Conservation (phyloP, 2,797 vertebrate species). For the Anabas testudineus region DNA sequence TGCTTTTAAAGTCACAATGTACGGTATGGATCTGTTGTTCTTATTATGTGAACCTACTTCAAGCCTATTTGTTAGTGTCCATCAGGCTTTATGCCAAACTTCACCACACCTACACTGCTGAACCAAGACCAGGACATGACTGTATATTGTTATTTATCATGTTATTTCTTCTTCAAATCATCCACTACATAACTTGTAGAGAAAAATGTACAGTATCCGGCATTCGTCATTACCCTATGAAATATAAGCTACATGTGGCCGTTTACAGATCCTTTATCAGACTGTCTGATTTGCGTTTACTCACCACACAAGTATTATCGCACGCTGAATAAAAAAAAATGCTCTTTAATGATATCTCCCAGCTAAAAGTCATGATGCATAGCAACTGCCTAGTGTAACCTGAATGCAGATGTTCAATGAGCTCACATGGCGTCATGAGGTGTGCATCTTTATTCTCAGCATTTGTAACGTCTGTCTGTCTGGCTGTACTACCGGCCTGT, state of each 20-base stretch:
- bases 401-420: slow-evolving; percentile 54
- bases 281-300: slow-evolving; percentile 5
- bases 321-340: not conserved
- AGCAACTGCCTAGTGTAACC: slow-evolving; percentile 29
- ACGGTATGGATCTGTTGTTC: too few relatives aligned
- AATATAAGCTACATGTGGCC: not conserved
- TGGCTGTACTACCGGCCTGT: not conserved
- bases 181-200: not conserved
- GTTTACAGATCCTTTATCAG: not conserved
- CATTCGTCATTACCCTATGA: not conserved
- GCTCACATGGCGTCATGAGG: slow-evolving; percentile 41
- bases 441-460: slow-evolving; percentile 20
- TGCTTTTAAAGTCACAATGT: too few relatives aligned
- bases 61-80: not conserved
- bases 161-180: not conserved
- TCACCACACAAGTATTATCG: not conserved
- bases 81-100: not conserved
- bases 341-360: not conserved
- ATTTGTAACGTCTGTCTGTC: slow-evolving; percentile 11
- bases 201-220: not conserved
- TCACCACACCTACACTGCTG: not conserved
- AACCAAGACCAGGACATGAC: not conserved
- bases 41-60: not conserved
- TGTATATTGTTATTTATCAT: not conserved
- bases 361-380: slow-evolving; percentile 35